A percentile compares a stretch with the other conserved stretches of the same genome.
Conservation (phyloP, 2,797 vertebrate genomes). For the Amniataba percoides region DNA sequence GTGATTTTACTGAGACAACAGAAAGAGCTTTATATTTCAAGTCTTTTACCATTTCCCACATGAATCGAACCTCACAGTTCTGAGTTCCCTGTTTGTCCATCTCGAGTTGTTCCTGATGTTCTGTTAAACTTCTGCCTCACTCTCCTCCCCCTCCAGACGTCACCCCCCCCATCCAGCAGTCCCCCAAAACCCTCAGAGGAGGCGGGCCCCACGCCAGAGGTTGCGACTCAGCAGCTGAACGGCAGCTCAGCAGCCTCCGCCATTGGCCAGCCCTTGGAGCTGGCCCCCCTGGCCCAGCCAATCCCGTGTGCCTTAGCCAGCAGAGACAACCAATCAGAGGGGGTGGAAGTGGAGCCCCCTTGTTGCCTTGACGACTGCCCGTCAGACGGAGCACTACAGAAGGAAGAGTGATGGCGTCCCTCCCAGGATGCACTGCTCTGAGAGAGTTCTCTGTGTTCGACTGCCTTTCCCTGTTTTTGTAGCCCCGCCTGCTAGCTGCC, state of each 20-base stretch:
- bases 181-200: constrained; percentile 87
- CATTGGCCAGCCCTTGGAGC: constrained; percentile 85
- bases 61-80: neutral
- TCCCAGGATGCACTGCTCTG: constrained; percentile 75
- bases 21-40: too few species aligned
- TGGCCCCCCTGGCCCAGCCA: constrained; percentile 87
- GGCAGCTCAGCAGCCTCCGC: constrained; percentile 86
- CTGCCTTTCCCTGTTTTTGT: constrained; percentile 89
- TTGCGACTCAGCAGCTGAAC: constrained; percentile 85
- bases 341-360: constrained; percentile 87
- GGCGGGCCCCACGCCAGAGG: constrained; percentile 80
- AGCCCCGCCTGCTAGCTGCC: constrained; percentile 71
- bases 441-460: constrained; percentile 87
- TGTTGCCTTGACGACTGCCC: constrained; percentile 91
- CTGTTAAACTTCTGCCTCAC: neutral
- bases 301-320: constrained; percentile 94
- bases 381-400: constrained; percentile 89
- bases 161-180: constrained; percentile 82
- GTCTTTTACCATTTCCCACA: neutral
- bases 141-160: constrained; percentile 60
- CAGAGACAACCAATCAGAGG: constrained; percentile 92
- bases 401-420: constrained; percentile 88
- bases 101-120: neutral
- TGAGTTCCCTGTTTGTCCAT: neutral
- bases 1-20: too few species aligned